Conservation (phyloP, 2,113 vertebrate genomes). For the Muntiacus muntjak region DNA sequence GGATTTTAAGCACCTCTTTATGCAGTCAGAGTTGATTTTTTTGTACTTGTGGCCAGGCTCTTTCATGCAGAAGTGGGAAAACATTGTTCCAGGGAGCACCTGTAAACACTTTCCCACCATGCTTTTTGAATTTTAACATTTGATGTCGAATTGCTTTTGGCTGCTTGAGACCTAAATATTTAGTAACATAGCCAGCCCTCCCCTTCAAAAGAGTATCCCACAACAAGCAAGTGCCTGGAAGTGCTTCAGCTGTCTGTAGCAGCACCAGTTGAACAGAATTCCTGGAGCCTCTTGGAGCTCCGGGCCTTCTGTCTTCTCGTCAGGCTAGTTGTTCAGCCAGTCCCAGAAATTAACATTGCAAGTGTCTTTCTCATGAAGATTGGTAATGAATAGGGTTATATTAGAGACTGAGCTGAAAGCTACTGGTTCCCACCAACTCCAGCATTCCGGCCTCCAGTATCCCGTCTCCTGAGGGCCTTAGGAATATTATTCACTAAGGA, state of each 20-base stretch:
- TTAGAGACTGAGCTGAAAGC: neutral
- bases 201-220: neutral
- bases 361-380: neutral
- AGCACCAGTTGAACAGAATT: neutral
- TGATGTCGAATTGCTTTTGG: slow-evolving; percentile 38
- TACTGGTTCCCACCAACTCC: neutral
- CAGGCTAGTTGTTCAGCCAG: neutral
- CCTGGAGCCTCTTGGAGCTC: neutral
- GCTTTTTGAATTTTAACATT: neutral
- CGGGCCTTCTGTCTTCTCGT: neutral
- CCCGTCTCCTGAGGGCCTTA: neutral
- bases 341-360: neutral
- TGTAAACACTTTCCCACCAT: slow-evolving; percentile 37
- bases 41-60: neutral
- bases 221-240: neutral
- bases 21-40: neutral
- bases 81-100: neutral
- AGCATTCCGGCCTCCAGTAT: neutral
- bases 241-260: neutral
- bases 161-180: neutral
- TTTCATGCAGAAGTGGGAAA: neutral
- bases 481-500: neutral
- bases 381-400: neutral
- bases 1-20: neutral
- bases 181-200: neutral